Conservation (phyloP, 2,797 vertebrate species). For the Acomys russatus region DNA sequence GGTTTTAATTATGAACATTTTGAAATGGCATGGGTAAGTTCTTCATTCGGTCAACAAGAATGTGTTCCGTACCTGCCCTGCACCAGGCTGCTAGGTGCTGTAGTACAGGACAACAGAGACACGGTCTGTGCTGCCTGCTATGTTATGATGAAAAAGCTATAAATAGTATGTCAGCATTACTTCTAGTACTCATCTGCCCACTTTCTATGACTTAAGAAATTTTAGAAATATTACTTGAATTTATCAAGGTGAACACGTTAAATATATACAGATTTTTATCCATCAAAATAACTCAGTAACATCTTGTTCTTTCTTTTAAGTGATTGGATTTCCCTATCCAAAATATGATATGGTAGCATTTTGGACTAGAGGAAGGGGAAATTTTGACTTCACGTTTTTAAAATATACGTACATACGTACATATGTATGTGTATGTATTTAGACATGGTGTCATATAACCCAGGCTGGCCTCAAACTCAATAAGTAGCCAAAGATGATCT, state of each 20-base stretch:
- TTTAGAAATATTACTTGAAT: constrained; percentile 6
- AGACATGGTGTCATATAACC: not conserved
- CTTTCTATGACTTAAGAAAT: not conserved
- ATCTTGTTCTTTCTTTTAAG: not conserved
- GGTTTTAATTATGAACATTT: constrained; percentile 28
- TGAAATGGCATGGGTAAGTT: constrained; percentile 23
- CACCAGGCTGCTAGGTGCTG: not conserved
- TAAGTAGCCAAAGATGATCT: not conserved
- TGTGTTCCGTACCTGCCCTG: not conserved
- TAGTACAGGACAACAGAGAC: not conserved
- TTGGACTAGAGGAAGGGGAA: not conserved
- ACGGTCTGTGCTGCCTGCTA: not conserved
- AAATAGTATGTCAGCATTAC: not conserved
- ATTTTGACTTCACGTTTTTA: constrained; percentile 34
- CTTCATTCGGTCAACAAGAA: not conserved
- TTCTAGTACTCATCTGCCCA: not conserved
- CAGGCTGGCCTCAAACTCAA: not conserved
- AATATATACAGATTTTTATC: not conserved
- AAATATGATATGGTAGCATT: not conserved
- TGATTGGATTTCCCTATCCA: not conserved
- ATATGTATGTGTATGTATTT: not conserved
- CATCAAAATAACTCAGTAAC: not conserved
- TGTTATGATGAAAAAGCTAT: not conserved
- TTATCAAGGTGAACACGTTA: not conserved
- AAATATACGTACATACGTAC: not conserved